Evolutionary conservation across 2,888 invertebrate genomes (phyloP).

Genomic region (Petrolisthes manimaculis): DNA sequence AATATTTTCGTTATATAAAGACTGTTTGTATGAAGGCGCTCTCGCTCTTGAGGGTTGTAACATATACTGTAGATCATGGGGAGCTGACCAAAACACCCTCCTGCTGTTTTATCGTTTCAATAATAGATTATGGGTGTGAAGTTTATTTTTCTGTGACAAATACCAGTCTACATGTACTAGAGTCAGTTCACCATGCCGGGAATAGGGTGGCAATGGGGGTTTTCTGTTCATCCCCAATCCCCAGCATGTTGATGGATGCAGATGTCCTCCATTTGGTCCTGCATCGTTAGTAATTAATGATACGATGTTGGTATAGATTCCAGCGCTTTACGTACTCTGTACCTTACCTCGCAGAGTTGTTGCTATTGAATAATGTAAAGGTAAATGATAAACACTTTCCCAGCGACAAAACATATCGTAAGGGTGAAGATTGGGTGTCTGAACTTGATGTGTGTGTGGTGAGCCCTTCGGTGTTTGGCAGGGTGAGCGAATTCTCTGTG

Average conservation of each 20-base stretch:
- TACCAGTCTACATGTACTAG: not conserved
- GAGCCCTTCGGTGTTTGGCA: no score
- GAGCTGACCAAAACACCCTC: constrained; percentile 2
- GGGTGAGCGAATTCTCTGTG: no score
- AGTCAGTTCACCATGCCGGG: constrained; percentile 4
- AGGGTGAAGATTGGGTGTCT: no score
- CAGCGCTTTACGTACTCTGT: not conserved
- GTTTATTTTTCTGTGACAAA: not conserved
- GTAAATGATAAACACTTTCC: no score
- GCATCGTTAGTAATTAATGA: not conserved
- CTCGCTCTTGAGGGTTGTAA: not conserved
- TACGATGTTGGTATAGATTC: not conserved
- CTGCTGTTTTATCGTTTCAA: constrained; percentile 15
- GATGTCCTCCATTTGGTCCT: not conserved
- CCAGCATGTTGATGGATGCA: not conserved
- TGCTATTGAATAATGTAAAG: no score
- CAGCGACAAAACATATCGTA: no score
- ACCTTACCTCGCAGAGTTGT: not conserved
- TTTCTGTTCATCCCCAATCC: constrained; percentile 2
- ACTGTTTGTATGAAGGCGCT: not conserved
- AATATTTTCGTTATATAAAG: not conserved
- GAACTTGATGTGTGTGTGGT: no score
- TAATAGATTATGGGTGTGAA: constrained; percentile 16
- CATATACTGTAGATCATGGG: not conserved
- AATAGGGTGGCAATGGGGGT: not conserved